Evolutionary conservation across 2,113 vertebrate species (phyloP), one percentile per base, ranked within the genome.

Genomic region (Gasterosteus nipponicus): DNA sequence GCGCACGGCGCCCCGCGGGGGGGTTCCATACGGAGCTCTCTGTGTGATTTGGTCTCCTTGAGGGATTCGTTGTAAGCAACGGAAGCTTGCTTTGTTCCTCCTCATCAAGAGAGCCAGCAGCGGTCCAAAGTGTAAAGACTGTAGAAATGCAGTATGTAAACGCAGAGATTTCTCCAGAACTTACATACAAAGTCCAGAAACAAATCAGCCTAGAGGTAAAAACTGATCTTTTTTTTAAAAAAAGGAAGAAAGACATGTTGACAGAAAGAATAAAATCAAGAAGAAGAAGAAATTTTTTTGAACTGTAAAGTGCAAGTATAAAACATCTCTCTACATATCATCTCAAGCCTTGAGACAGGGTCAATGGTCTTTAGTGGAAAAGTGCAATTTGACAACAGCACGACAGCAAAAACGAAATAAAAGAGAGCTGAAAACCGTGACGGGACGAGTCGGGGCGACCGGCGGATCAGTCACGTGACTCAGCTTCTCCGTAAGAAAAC

Each of bases 231-330:
- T 71, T 71, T 76, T 80, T 26, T 26, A 53, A 81, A 86, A 86
- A 87, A 80, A 47, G 33, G 1, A 85, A 60, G 71, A 84, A 72
- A 80, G 75, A 73, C 69, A 38, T 10, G 38, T 26, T 71, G 66
- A 87, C 65, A 65, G 72, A 78, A 85, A 79, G 84, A 75, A 26
- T 26, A 26, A 26, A 26, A 26, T 26, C 22, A 26, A 46, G 58
- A 63, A 83, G 80, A 78, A 19, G 61, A 61, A 19, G 87, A 54
- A 88, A 90, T 85, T 19, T 79, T 78, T 75, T 91, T 87, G 51
- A 92, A 90, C 87, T 83, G 82, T 95, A 95, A 95, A 95, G 94
- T 95, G 94, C 94, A 95, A 91, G 92, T 94, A 93, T 92, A 93
- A 92, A 93, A 87, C 87, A 81, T 73, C 66, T 86, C 75, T 85